Percentiles rank a stretch among this genome's conserved stretches.
Evolutionary conservation across 2,113 vertebrate genomes (phyloP).

Genomic region (Euleptes europaea): DNA sequence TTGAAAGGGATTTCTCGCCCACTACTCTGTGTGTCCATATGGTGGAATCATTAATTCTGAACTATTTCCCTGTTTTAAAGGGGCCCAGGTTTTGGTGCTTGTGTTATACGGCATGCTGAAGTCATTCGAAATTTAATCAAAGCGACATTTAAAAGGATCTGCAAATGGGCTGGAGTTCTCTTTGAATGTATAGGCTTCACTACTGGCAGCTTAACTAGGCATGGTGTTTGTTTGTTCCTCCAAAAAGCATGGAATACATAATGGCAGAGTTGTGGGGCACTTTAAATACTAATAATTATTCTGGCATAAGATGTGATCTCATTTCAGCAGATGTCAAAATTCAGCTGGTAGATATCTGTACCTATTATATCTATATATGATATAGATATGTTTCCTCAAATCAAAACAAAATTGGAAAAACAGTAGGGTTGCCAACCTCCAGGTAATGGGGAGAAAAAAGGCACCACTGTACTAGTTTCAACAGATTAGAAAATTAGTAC

Average conservation of each 20-base stretch:
- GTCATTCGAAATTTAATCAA: neutral
- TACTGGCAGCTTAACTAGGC: neutral
- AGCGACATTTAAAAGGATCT: neutral
- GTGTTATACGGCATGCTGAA: neutral
- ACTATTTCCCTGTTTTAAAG: slow-evolving; percentile 2
- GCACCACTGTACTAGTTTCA: too few relatives aligned
- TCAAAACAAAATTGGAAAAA: too few relatives aligned
- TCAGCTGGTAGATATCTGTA: too few relatives aligned
- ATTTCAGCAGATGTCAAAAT: too few relatives aligned
- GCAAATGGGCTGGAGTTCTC: neutral
- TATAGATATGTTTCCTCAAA: too few relatives aligned
- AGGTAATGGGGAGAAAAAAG: too few relatives aligned
- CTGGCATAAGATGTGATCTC: too few relatives aligned
- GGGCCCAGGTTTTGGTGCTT: neutral
- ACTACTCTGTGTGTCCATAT: accelerated
- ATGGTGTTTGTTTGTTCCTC: neutral
- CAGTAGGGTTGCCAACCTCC: too few relatives aligned
- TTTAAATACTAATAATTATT: too few relatives aligned
- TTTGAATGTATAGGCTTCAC: neutral
- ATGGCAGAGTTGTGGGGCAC: too few relatives aligned
- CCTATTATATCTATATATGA: too few relatives aligned
- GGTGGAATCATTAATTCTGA: neutral
- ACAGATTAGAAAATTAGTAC: too few relatives aligned
- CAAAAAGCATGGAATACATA: neutral
- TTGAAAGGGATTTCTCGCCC: accelerated